Percentiles rank a stretch among this genome's conserved stretches.
Evolutionary conservation across 2,113 vertebrate genomes (phyloP).

Genomic region (Engraulis encrasicolus): DNA sequence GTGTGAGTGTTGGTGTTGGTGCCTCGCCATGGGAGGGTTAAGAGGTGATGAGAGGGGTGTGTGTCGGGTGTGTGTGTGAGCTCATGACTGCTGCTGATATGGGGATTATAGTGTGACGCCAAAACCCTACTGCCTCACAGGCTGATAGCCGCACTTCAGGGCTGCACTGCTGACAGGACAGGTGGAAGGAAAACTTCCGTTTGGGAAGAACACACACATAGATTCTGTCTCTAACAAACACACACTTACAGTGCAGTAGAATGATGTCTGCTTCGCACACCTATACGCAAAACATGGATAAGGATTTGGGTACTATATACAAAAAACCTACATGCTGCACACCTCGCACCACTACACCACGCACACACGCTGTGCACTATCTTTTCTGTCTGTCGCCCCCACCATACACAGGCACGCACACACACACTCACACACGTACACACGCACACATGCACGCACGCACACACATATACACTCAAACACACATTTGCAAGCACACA

Average conservation of each 20-base stretch:
- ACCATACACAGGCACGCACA: no score
- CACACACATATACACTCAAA: no score
- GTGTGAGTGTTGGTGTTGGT: constrained; percentile 34
- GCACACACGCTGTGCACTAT: not conserved
- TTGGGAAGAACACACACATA: constrained; percentile 24
- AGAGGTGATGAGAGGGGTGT: constrained; percentile 42
- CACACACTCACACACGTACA: not conserved
- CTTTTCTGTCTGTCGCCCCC: constrained; percentile 26
- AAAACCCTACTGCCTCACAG: constrained; percentile 25
- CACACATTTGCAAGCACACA: no score
- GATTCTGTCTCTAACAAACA: constrained; percentile 37
- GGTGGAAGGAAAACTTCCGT: not conserved
- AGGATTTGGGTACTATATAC: no score
- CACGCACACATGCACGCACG: not conserved
- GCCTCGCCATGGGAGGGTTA: constrained; percentile 32
- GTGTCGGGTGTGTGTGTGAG: constrained; percentile 22
- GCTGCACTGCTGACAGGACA: constrained; percentile 13
- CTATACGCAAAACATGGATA: no score
- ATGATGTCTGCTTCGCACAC: not conserved
- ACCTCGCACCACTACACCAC: not conserved
- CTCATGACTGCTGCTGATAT: constrained; percentile 48
- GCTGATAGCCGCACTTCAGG: constrained; percentile 19
- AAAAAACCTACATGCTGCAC: no score
- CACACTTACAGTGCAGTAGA: no score
- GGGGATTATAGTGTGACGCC: constrained; percentile 44